Percentiles rank a stretch among this genome's conserved stretches.
phyloP scores from a whole-genome alignment of 1,140 invertebrate genomes.

The Telenomus remus region DNA sequence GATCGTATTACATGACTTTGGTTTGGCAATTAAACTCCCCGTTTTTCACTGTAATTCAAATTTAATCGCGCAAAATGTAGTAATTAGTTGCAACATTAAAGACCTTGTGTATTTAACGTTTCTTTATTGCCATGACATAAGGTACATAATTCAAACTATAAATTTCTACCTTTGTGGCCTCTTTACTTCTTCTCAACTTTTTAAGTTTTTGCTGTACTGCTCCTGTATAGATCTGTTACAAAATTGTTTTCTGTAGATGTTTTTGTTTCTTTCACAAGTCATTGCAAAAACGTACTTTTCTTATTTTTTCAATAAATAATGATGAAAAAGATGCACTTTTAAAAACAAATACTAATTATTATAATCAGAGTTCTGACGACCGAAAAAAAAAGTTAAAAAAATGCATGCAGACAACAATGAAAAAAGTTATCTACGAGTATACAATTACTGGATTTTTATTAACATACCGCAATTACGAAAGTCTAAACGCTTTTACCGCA shows the following conservation, averaged over 20 bases:
- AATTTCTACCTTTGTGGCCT: neutral
- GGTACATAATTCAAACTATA: constrained; percentile 5
- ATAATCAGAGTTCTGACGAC: no score
- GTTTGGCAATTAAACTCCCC: constrained; percentile 1
- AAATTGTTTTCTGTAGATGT: no score
- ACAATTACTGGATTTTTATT: no score
- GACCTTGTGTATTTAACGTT: constrained; percentile 8
- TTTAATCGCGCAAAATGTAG: constrained; percentile 1
- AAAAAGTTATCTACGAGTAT: no score
- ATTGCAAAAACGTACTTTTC: no score
- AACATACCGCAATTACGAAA: constrained; percentile 18
- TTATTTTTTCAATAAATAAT: no score
- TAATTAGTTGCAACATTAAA: constrained; percentile 20
- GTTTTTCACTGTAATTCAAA: constrained; percentile 8
- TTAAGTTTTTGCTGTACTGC: neutral
- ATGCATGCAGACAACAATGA: no score
- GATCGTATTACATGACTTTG: neutral
- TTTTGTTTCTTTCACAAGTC: no score
- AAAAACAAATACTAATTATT: no score
- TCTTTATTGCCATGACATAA: constrained; percentile 11
- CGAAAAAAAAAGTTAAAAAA: no score
- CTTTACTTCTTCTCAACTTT: neutral
- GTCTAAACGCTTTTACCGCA: constrained; percentile 6
- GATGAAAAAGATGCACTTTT: no score
- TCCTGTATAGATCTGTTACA: neutral